Base-by-base conservation (phyloP, 1,140 invertebrate species). In the Mactra quadrangularis region DNA sequence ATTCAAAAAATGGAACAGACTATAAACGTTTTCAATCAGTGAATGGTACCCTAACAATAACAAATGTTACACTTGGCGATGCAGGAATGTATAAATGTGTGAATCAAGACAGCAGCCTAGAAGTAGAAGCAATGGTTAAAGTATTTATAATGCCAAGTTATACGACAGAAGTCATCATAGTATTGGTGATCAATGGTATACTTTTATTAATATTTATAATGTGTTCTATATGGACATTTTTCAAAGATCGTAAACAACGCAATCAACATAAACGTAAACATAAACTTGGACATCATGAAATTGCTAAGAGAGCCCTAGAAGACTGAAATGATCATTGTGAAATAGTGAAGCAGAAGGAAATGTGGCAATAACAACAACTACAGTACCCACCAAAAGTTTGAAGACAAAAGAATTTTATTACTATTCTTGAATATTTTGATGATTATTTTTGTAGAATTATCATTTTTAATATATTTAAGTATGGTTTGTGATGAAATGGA, bases 11-110 rank as follows among this genome's bases (percentile, higher is more conserved):
- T 41, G 38, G 38, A 41, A 7, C 38, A 6, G 15, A 41, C 6
- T 7, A 7, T 41, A 7, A 41, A 7, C 19, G 74, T 27, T 76
- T 45, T 29, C 38, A 62, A 22, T 60, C 53, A 45, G 74, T 47
- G n/a, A 76, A 76, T 60, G 74, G 74, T 3, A 76, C 74, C 31
- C 59, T 76, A 9, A 76, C 74, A 33, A 76, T 76, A 45, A 45
- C 9, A 15, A 76, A 76, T 76, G 55, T 33, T 0, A 62, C 55
- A 47, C 27, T 29, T 11, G 25, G 27, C 6, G 74, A 76, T 62
- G 13, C 74, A 27, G 74, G 74, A 19, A 76, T 35, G 25, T 76
- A 76, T 25, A 50, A 27, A 41, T 76, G 74, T 25, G 62, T 45
- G 45, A 76, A 76, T 41, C 57, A n/a, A 1, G 27, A 62, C 45